These are phyloP conservation scores for Drosophila hawaiiensis DNA, from an alignment of 2,888 invertebrate species.

Conservation along the genomic window DNA sequence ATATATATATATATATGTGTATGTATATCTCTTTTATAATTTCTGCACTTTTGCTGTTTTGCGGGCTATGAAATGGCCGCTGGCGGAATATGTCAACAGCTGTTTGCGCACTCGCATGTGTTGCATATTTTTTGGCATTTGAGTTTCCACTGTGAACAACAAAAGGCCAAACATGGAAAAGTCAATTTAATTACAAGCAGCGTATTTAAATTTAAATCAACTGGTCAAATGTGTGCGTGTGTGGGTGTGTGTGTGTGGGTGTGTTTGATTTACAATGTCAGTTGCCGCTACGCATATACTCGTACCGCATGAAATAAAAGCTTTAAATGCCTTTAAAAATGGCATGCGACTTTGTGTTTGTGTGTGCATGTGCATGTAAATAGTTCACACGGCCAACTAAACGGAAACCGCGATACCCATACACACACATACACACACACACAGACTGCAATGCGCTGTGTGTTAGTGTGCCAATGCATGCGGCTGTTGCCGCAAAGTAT, in stretches of 20 bases:
- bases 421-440: constrained; percentile 30
- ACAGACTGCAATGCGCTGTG: constrained; percentile 21
- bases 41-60: constrained; percentile 39
- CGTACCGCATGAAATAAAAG: constrained; percentile 26
- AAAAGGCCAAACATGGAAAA: constrained; percentile 44
- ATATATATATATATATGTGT: background rate
- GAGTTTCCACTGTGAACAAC: constrained; percentile 23
- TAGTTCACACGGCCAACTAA: constrained; percentile 76
- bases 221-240: constrained; percentile 29
- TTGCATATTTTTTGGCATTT: constrained; percentile 67
- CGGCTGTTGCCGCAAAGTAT: constrained; percentile 64
- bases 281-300: constrained; percentile 32
- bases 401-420: constrained; percentile 56
- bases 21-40: constrained; percentile 4
- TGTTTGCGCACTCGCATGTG: constrained; percentile 49
- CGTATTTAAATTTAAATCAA: constrained; percentile 68
- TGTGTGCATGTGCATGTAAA: constrained; percentile 48
- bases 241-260: constrained; percentile 4
- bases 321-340: constrained; percentile 58
- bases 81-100: constrained; percentile 70
- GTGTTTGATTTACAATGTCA: constrained; percentile 52
- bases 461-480: constrained; percentile 71
- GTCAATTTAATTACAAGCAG: constrained; percentile 71
- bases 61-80: constrained; percentile 62
- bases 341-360: constrained; percentile 20